Evolutionary conservation across 64 coral and sea anemone species (phyloP).

Genomic region (Acropora tenuis): DNA sequence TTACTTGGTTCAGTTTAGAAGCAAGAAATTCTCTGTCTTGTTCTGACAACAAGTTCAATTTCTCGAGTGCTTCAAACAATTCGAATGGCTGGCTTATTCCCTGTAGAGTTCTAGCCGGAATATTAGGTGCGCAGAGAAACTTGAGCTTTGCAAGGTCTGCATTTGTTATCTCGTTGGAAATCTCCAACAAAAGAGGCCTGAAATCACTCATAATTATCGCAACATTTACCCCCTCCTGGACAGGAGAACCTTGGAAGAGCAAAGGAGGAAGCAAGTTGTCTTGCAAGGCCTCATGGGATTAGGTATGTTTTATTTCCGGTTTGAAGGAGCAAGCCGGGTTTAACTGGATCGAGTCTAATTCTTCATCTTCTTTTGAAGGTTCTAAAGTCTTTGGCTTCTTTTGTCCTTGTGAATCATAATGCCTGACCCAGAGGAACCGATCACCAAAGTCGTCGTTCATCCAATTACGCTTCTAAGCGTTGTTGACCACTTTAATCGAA

Average conservation of each 20-base stretch:
- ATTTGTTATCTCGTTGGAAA: slow-evolving; percentile 63
- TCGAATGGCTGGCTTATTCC: slow-evolving; percentile 57
- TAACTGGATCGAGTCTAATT: slow-evolving; percentile 16
- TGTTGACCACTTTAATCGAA: slow-evolving; percentile 98
- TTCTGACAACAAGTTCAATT: slow-evolving; percentile 65
- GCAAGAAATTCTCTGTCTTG: slow-evolving; percentile 79
- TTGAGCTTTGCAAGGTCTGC: slow-evolving; percentile 55
- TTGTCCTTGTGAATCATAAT: slow-evolving; percentile 41
- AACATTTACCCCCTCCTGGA: neutral
- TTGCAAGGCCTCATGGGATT: slow-evolving; percentile 19
- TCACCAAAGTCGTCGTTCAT: slow-evolving; percentile 96
- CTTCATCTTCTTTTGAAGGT: slow-evolving; percentile 47
- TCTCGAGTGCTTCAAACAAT: slow-evolving; percentile 68
- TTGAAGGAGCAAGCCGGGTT: neutral
- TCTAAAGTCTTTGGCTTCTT: neutral
- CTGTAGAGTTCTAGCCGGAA: slow-evolving; percentile 71
- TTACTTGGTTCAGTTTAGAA: slow-evolving; percentile 56
- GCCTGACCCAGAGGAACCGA: slow-evolving; percentile 92
- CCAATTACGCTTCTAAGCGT: slow-evolving; percentile 94
- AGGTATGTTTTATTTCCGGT: neutral
- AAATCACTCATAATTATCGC: slow-evolving; percentile 57
- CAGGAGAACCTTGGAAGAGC: neutral
- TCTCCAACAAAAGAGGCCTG: slow-evolving; percentile 63
- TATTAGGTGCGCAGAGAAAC: slow-evolving; percentile 60
- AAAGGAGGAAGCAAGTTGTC: neutral